Base-by-base conservation (phyloP, 2,113 vertebrate genomes). In the human region DNA sequence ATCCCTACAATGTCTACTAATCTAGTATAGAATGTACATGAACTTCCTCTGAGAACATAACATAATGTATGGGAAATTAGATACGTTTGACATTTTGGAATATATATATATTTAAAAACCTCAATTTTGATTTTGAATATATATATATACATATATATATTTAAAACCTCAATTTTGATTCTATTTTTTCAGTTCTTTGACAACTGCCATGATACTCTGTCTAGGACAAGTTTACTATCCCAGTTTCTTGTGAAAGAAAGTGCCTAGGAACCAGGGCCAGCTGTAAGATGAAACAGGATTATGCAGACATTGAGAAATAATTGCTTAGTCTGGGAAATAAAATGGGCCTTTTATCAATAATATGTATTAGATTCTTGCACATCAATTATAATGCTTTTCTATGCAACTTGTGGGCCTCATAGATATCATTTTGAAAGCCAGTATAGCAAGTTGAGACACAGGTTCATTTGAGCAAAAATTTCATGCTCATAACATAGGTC, bases 71-170 rank as follows among this genome's bases (percentile, higher is more conserved):
- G 25, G 10, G 25, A 8, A 18, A 84, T 45, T 0, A 90, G 64
- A 85, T 43, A 22, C 93, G 72, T 0, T 48, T 92, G 82, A 1
- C 80, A 75, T 88, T 0, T 0, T 66, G 30, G 25, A 50, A 4
- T 4, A 40, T 23, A n/a, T 23, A n/a, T 59, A 59, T 25, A 59
- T 91, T 20, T 20, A 12, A 64, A 94, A 30, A 18, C 0, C 0
- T 59, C 61, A 86, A 64, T 72, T 79, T 81, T 90, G 4, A 11
- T 1, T 0, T 76, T 48, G 18, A 64, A 64, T 64, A 64, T 30
- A 27, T 27, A 61, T 30, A 64, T 5, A 30, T 3, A 57, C 7
- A 57, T 57, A 64, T 68, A 35, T 68, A 32, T 48, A 50, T 91
- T 20, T 20, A 64, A 94, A 30, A 18, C 0, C 0, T 59, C 61